A percentile compares a stretch with the other conserved stretches of the same genome.
phyloP scores from a whole-genome alignment of 2,888 invertebrate species.

The Linnaemya tessellans region DNA sequence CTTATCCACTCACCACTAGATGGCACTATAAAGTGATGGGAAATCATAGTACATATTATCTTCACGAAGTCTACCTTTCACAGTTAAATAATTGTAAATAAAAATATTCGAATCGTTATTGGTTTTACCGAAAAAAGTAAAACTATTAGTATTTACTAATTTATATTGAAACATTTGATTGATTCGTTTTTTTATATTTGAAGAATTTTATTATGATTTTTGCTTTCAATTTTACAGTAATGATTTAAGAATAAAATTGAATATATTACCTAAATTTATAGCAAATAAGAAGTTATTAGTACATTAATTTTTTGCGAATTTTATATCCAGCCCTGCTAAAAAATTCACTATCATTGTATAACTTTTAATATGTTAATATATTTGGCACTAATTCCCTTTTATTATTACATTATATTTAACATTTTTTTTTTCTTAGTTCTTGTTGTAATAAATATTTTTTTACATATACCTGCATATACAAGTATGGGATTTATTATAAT shows the following conservation, averaged over 20 bases:
- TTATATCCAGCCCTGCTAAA: constrained; percentile 83
- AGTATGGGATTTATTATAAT: constrained; percentile 29
- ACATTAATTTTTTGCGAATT: constrained; percentile 76
- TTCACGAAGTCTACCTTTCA: no score
- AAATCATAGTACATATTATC: no score
- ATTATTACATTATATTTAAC: constrained; percentile 13
- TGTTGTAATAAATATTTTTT: constrained; percentile 10
- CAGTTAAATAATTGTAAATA: no score
- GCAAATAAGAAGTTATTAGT: no score
- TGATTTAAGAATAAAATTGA: constrained; percentile 50
- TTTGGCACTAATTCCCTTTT: constrained; percentile 49
- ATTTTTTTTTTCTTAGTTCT: neutral
- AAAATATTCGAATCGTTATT: no score
- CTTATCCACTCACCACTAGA: neutral
- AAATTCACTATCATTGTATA: constrained; percentile 72
- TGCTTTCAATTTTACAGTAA: neutral
- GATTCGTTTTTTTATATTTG: no score
- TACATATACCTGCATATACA: constrained; percentile 51
- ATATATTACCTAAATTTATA: constrained; percentile 16
- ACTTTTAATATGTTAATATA: constrained; percentile 41
- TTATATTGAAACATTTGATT: no score
- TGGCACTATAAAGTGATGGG: neutral
- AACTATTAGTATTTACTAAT: no score
- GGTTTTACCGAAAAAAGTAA: no score
- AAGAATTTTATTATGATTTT: neutral